Evolutionary conservation across 2,888 invertebrate species (phyloP), one percentile per base, ranked within the genome.

Genomic region (Habrosyne pyritoides): DNA sequence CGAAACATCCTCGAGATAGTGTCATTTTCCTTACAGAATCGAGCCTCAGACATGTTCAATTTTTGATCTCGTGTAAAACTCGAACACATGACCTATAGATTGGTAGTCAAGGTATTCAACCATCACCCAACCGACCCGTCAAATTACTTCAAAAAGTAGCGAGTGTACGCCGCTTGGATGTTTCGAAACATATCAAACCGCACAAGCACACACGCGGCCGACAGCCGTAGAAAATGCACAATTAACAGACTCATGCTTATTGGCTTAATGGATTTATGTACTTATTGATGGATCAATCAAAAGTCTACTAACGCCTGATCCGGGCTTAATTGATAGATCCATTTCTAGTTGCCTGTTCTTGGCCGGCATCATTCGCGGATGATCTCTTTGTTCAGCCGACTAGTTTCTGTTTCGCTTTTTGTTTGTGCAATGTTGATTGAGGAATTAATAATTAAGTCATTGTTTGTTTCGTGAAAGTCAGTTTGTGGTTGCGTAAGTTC

Each of bases 231-330:
- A 86, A 83, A 85, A 86, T 76, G 76, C 81, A 89, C 87, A 89
- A 89, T 89, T 87, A 89, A 88, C 88, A 81, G 75, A 60, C 78
- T 71, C 75, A 82, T 76, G 77, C 82, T 87, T 84, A 87, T 84
- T 81, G 79, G 77, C 82, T 86, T 89, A 90, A 91, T 91, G 87
- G 91, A 90, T 90, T 89, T 88, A 88, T 87, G 85, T 86, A 87
- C 87, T 86, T 90, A 91, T 90, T 91, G 90, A 90, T 83, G 84
- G 84, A 90, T 91, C 91, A 90, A 91, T 91, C 91, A 90, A 81
- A 82, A 83, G 81, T 74, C 79, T 75, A 76, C 79, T 81, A 75
- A 77, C 73, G 79, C 72, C 70, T 74, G 67, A 66, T 71, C 67
- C 71, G 68, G 69, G 59, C 71, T 86, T 88, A 87, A 87, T 88